Base-by-base conservation (phyloP, 2,888 invertebrate species). In the Hyppa rectilinea region DNA sequence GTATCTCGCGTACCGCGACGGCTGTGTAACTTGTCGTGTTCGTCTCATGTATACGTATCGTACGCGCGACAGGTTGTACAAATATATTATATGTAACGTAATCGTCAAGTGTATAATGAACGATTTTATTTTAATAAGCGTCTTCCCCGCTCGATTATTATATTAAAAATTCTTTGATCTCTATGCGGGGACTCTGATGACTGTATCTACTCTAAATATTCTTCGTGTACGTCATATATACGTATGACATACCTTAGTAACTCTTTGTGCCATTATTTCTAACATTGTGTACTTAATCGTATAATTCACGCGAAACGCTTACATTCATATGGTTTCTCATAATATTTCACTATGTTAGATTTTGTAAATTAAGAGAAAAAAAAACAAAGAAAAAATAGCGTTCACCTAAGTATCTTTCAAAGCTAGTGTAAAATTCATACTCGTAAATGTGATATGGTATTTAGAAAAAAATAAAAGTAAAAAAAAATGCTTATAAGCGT, bases 401-500 rank as follows among this genome's bases (percentile, higher is more conserved):
- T 91, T 92, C 88, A 84, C 88, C 80, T 90, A 87, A 87, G 83
- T 90, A 90, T 91, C 87, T 85, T 87, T 87, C 75, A 83, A 70
- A 87, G 83, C 80, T 95, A 94, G 91, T 69, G 86, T 87, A 90
- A 91, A 90, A 78, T 85, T 92, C 90, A 93, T 94, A 94, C 95
- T 94, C 94, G 87, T 93, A 91, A 92, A 95, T 94, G 95, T 95
- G 95, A 95, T 94, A 93, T 93, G 91, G 88, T 88, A 90, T 89
- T 87, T 90, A 92, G 88, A 91, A 92, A 93, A 90, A 83, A 82
- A 85, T 52, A 4, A 67, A 86, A 90, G n/a, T n/a, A n/a, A 91
- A 92, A 52, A 93, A 93, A 92, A 89, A 89, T 88, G 92, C 92
- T 92, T 93, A 81, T 88, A 89, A 91, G 92, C 90, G 90, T 91